Conservation (phyloP, 1,140 invertebrate genomes). For the Wasmannia auropunctata region DNA sequence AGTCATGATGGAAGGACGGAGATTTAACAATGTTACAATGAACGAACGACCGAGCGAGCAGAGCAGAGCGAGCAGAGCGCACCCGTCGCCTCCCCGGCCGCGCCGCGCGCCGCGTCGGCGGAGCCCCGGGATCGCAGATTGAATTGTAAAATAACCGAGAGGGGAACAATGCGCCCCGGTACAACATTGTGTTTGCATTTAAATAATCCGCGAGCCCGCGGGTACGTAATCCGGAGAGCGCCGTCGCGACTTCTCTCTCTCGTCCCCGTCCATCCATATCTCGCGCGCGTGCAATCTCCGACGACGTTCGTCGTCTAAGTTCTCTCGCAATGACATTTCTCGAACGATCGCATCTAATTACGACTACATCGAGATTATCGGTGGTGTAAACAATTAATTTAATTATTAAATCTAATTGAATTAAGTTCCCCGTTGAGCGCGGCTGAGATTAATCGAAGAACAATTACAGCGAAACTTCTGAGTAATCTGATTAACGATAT, state of each 20-base stretch:
- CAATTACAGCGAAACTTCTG: background rate
- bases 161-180: constrained; percentile 81
- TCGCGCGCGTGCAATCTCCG: constrained; percentile 16
- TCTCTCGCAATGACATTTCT: background rate
- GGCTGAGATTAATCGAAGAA: background rate
- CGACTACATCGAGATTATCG: background rate
- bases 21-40: constrained; percentile 84
- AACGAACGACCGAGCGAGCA: constrained; percentile 74
- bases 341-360: constrained; percentile 1
- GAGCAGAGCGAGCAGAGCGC: background rate
- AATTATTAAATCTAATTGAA: constrained; percentile 2
- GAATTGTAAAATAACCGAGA: constrained; percentile 84
- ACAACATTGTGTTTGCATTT: constrained; percentile 84
- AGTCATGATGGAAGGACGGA: constrained; percentile 74
- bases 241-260: constrained; percentile 60
- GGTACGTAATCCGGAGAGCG: constrained; percentile 67
- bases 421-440: background rate
- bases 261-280: constrained; percentile 35
- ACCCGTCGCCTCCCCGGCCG: constrained; percentile 19
- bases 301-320: background rate
- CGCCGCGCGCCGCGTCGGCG: constrained; percentile 21
- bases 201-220: constrained; percentile 82
- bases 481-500: background rate
- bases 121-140: constrained; percentile 77
- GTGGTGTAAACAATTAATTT: constrained; percentile 7